Evolutionary conservation across 2,888 invertebrate species (phyloP).

Genomic region (Apodemia mormo): DNA sequence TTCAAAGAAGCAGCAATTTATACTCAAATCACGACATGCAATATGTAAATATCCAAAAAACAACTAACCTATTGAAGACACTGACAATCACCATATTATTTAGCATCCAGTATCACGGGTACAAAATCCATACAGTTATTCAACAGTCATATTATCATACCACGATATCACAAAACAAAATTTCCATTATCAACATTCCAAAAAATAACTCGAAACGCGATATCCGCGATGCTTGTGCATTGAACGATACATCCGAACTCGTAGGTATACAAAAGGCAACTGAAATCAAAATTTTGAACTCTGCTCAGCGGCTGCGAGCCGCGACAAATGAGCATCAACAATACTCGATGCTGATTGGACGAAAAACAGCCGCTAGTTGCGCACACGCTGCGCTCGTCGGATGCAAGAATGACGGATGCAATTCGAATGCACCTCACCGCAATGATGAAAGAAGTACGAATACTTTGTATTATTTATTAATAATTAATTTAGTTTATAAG

Average conservation of each 20-base stretch:
- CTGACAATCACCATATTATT: slow-evolving; percentile 76
- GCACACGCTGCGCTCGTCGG: slow-evolving; percentile 31
- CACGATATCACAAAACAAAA: slow-evolving; percentile 53
- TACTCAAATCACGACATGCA: slow-evolving; percentile 24
- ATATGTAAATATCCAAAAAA: slow-evolving; percentile 29
- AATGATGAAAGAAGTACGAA: neutral
- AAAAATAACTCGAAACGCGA: slow-evolving; percentile 21
- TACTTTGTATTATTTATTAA: no score
- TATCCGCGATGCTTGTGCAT: slow-evolving; percentile 10
- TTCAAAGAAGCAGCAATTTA: slow-evolving; percentile 3
- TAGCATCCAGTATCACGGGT: slow-evolving; percentile 60
- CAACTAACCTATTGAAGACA: slow-evolving; percentile 76
- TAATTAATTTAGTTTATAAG: no score
- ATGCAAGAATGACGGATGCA: slow-evolving; percentile 25
- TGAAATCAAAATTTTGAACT: slow-evolving; percentile 40
- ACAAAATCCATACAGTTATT: slow-evolving; percentile 55
- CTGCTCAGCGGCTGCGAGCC: slow-evolving; percentile 7
- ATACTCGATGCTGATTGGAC: slow-evolving; percentile 38
- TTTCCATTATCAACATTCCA: slow-evolving; percentile 18
- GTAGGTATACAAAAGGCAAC: slow-evolving; percentile 54
- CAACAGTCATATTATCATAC: slow-evolving; percentile 64
- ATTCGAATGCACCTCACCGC: slow-evolving; percentile 12
- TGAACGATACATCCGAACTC: slow-evolving; percentile 48
- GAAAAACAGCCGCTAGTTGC: slow-evolving; percentile 39
- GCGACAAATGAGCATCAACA: slow-evolving; percentile 9